Base-by-base conservation (phyloP, 2,797 vertebrate species). In the Tadarida brasiliensis region DNA sequence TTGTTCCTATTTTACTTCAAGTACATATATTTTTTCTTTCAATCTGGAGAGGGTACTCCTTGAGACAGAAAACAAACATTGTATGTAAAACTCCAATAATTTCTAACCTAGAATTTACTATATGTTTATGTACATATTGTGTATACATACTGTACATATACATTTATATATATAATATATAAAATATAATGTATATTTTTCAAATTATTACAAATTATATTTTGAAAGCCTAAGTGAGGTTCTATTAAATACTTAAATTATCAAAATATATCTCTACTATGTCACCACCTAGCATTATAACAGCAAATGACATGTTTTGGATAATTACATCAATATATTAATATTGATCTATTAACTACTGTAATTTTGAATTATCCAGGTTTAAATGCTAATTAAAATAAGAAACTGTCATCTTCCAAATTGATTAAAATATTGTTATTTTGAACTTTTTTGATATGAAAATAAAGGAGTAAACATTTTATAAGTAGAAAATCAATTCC, bases 381-480 rank as follows among this genome's bases (percentile, higher is more conserved):
- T 82, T 94, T 35, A 77, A 86, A 39, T 86, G 12, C n/a, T 65
- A 19, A 39, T 47, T 94, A 91, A 88, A 67, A 85, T 61, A 70
- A 78, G 28, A 94, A 87, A 80, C 33, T 11, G 7, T 78, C 44
- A 54, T 33, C 0, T 57, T 87, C 19, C 11, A 85, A 91, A 33
- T 93, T 35, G 81, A 7, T 49, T 81, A 93, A 74, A 70, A 44
- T 70, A 54, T 17, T 39, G 5, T 73, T 68, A 77, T 88, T 88
- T 67, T 22, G 47, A 59, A 61, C 28, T 30, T 84, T 81, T 88
- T 80, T 20, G 30, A 30, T 35, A 80, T 90, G 26, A 92, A 92
- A 90, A 84, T 51, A 87, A 83, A 86, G n/a, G 44, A 68, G n/a
- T 59, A 82, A 70, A 74, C n/a, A 47, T 70, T 87, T 90, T 84